These are phyloP conservation scores for Apotomis betuletana DNA, from an alignment of 2,888 invertebrate species.

Conservation along the genomic window DNA sequence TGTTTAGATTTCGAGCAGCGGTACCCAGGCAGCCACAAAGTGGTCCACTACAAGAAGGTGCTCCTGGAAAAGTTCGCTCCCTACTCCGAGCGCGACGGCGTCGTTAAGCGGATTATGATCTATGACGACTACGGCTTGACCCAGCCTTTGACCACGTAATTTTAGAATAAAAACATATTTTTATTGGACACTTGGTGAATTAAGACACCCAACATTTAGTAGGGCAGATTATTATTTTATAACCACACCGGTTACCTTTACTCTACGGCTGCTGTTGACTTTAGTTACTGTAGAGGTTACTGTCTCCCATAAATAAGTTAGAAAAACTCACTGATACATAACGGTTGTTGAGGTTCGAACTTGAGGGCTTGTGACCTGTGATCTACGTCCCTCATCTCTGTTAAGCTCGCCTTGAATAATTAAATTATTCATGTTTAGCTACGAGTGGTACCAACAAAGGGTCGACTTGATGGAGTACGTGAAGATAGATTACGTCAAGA, in stretches of 20 bases:
- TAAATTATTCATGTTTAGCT: slow-evolving; percentile 62
- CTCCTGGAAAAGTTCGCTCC: slow-evolving; percentile 90
- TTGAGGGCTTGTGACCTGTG: no score
- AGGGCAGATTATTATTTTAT: no score
- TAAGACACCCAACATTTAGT: no score
- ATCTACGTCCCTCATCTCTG: no score
- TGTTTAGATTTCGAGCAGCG: slow-evolving; percentile 85
- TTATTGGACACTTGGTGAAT: no score
- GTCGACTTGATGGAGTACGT: slow-evolving; percentile 85
- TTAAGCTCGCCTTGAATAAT: not conserved
- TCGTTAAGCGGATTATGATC: slow-evolving; percentile 85
- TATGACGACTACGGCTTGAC: slow-evolving; percentile 85
- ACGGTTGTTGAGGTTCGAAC: no score
- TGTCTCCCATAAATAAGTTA: no score
- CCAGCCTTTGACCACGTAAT: slow-evolving; percentile 67
- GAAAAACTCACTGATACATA: no score
- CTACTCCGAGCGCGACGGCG: slow-evolving; percentile 89
- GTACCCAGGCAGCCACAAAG: slow-evolving; percentile 89
- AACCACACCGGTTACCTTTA: no score
- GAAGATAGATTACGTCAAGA: slow-evolving; percentile 77
- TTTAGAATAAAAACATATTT: no score
- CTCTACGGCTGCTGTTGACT: no score
- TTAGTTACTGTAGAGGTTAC: no score
- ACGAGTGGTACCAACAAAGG: slow-evolving; percentile 86
- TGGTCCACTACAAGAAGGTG: slow-evolving; percentile 88